Base-by-base conservation (phyloP, 2,888 invertebrate genomes). In the Tachina fera region DNA sequence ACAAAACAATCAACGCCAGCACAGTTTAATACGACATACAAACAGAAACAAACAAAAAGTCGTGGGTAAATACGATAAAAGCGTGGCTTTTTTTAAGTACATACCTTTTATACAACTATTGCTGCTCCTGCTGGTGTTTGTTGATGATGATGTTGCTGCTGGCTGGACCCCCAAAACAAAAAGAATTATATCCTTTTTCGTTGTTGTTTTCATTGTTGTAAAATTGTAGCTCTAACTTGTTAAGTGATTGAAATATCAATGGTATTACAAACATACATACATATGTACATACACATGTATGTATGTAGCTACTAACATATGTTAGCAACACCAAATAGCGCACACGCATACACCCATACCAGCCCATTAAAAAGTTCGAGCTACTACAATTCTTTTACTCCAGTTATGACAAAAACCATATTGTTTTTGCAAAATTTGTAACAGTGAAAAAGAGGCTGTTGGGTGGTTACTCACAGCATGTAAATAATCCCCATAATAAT, bases 241-340 rank as follows among this genome's bases (percentile, higher is more conserved):
- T 83, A 86, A 86, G 86, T 86, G 83, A 86, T 86, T 86, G 86
- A 83, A 86, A 86, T 83, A 86, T 86, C 79, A 86, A 79, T 79
- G 83, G 83, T 74, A 86, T 86, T 86, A 86, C 76, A 63, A 72
- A 76, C 71, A 70, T 45, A 60, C 14, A 45, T 41, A 65, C 3
- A 3, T n/a, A 41, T n/a, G 5, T 16, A 9, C 49, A 3, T 31
- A 31, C 31, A 31, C 4, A 22, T 22, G 22, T 22, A 22, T 22
- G 3, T 22, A 22, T 22, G 22, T 22, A 22, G 22, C 31, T 31
- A 31, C 31, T 31, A 31, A 31, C 31, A 4, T n/a, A n/a, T 31
- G 31, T 4, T 43, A 61, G 16, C 43, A 61, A 61, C 10, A 43
- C 61, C 31, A 51, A 68, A 51, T 13, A 67, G 31, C 45, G 22